phyloP scores from a whole-genome alignment of 2,888 invertebrate species.

The Seira ritae region DNA sequence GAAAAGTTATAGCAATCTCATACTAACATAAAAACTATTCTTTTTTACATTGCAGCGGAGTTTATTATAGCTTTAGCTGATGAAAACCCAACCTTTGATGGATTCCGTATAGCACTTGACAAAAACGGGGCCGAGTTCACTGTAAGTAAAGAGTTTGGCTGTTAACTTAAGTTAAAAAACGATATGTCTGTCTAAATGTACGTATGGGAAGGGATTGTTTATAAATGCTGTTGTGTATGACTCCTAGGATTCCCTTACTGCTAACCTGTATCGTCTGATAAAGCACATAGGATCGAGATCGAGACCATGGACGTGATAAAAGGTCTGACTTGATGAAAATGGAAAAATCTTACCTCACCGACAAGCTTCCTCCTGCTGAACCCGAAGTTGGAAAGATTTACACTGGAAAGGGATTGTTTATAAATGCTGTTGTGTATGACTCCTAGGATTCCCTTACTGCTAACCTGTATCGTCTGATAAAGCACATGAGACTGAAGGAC shows the following conservation, averaged over 20 bases:
- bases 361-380: constrained; percentile 76
- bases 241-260: constrained; percentile 82
- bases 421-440: not conserved
- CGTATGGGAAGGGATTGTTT: too few relatives aligned
- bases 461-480: constrained; percentile 94
- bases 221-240: not conserved
- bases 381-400: constrained; percentile 78
- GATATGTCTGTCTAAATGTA: not conserved
- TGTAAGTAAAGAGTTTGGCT: constrained; percentile 77
- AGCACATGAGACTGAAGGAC: constrained; percentile 86
- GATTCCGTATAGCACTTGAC: constrained; percentile 89
- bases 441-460: constrained; percentile 91
- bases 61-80: constrained; percentile 97
- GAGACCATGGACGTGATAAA: constrained; percentile 63
- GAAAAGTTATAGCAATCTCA: not conserved
- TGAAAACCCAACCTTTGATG: constrained; percentile 88
- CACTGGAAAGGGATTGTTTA: too few relatives aligned
- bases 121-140: constrained; percentile 98
- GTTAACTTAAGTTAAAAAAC: not conserved
- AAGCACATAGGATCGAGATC: constrained; percentile 85
- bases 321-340: constrained; percentile 55
- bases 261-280: constrained; percentile 94
- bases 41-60: constrained; percentile 85
- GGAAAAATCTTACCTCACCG: constrained; percentile 71
- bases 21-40: not conserved